These are phyloP conservation scores for Erythrocercus mccallii DNA, from an alignment of 2,113 vertebrate species.

Conservation along the genomic window DNA sequence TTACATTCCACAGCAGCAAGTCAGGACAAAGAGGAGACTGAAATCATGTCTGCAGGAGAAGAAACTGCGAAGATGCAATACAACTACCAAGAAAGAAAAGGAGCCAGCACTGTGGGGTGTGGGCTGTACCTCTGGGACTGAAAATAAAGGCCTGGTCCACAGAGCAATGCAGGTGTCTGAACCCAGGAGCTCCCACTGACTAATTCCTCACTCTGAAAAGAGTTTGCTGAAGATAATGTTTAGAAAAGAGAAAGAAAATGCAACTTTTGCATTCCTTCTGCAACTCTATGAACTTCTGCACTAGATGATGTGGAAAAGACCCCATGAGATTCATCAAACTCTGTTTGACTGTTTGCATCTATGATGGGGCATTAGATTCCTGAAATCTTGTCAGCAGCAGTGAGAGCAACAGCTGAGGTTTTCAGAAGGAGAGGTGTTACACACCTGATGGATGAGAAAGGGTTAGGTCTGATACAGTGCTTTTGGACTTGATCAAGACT, in stretches of 20 bases:
- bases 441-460: neutral
- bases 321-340: neutral
- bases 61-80: conserved; percentile 24
- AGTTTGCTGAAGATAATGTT: neutral
- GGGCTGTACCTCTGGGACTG: neutral
- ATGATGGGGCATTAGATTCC: neutral
- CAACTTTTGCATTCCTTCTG: neutral
- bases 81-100: neutral
- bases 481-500: neutral
- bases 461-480: neutral
- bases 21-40: conserved; percentile 30
- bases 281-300: neutral
- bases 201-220: neutral
- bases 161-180: neutral
- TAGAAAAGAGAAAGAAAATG: neutral
- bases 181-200: neutral
- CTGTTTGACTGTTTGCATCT: neutral
- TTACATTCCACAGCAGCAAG: conserved; percentile 38
- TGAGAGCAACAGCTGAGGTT: neutral
- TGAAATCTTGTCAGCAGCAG: neutral
- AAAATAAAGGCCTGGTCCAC: neutral
- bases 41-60: conserved; percentile 19
- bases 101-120: neutral
- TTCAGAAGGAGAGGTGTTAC: neutral
- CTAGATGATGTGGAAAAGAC: neutral